Evolutionary conservation across 2,113 vertebrate species (phyloP).

Genomic region (Himantopus leucocephalus): DNA sequence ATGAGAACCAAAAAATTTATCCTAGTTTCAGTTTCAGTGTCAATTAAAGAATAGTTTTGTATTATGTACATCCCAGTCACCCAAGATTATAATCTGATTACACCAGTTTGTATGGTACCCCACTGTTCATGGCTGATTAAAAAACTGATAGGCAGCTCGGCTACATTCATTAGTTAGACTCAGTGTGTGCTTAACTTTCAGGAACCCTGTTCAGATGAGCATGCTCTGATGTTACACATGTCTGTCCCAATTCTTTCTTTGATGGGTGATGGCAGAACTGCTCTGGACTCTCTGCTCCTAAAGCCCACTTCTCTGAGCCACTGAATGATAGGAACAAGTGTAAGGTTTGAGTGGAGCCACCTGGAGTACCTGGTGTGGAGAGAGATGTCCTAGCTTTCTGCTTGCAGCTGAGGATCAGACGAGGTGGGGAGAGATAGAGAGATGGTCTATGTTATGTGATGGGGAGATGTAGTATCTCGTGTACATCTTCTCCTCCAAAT

Average conservation of each 20-base stretch:
- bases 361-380: not conserved
- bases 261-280: not conserved
- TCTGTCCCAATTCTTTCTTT: not conserved
- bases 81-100: not conserved
- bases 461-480: not conserved
- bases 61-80: not conserved
- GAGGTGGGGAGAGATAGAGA: not conserved
- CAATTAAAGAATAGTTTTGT: not conserved
- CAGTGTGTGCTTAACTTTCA: not conserved
- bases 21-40: not conserved
- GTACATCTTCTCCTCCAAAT: not conserved
- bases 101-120: not conserved
- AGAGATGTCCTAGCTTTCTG: not conserved
- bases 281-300: not conserved
- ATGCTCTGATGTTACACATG: not conserved
- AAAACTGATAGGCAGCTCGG: not conserved
- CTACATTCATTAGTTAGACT: not conserved
- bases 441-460: not conserved
- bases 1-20: not conserved
- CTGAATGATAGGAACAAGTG: not conserved
- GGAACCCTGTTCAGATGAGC: fast-evolving
- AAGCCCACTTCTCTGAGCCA: not conserved
- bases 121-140: not conserved
- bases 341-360: not conserved
- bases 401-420: not conserved